Percentiles rank a stretch among this genome's conserved stretches.
phyloP scores from a whole-genome alignment of 1,140 invertebrate species.

The Drosophila subobscura region DNA sequence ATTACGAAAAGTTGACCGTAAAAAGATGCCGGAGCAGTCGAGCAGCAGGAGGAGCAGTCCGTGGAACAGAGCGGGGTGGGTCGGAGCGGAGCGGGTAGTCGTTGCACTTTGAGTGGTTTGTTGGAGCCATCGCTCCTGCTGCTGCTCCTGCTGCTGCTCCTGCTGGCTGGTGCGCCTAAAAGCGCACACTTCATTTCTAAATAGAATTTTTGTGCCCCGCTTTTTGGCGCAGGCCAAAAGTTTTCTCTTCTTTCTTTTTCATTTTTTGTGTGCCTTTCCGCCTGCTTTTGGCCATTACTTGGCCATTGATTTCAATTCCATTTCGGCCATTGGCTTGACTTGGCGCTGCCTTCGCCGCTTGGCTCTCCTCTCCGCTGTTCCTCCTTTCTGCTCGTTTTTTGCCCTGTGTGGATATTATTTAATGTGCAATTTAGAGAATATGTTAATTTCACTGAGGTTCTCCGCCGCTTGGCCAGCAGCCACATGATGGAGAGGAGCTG shows the following conservation, averaged over 20 bases:
- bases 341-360: background rate
- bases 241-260: constrained; percentile 24
- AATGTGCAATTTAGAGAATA: constrained; percentile 64
- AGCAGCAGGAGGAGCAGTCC: constrained; percentile 3
- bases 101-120: constrained; percentile 48
- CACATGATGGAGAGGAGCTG: too few species aligned
- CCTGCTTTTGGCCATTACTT: constrained; percentile 42
- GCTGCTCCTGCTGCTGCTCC: constrained; percentile 16
- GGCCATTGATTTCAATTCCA: constrained; percentile 72
- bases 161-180: constrained; percentile 56
- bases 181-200: constrained; percentile 72
- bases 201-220: constrained; percentile 60
- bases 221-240: constrained; percentile 49
- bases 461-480: background rate
- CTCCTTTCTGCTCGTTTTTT: constrained; percentile 15
- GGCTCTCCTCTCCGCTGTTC: background rate
- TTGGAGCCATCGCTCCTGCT: background rate
- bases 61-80: too few species aligned
- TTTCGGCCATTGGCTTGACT: constrained; percentile 25
- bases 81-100: constrained; percentile 26
- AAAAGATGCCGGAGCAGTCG: constrained; percentile 41
- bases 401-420: constrained; percentile 33
- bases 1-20: constrained; percentile 75
- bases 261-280: constrained; percentile 23
- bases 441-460: constrained; percentile 9